Conservation (phyloP, 1,140 invertebrate species). For the Octopus bimaculoides region DNA sequence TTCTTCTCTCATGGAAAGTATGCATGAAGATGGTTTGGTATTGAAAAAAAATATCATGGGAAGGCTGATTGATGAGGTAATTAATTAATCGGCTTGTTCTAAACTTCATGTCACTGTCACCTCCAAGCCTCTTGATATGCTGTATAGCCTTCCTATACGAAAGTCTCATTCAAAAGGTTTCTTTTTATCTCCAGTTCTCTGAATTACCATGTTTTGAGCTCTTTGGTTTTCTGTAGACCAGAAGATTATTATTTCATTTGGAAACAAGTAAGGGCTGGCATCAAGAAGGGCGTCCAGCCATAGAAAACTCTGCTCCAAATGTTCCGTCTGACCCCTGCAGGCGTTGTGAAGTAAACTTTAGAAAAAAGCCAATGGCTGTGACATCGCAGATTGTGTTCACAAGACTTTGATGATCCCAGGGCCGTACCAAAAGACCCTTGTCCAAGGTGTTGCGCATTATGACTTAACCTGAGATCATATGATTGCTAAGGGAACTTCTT, state of each 20-base stretch:
- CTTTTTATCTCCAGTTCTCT: neutral
- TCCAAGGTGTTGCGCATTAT: too few species aligned
- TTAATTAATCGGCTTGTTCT: conserved; percentile 51
- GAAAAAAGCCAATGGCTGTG: too few species aligned
- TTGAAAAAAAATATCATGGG: conserved; percentile 75
- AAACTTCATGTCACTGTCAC: neutral
- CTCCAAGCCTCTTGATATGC: neutral
- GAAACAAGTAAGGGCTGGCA: neutral
- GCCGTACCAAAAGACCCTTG: too few species aligned
- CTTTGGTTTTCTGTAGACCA: neutral
- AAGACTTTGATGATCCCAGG: too few species aligned
- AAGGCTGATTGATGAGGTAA: conserved; percentile 63
- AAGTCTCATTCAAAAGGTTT: neutral
- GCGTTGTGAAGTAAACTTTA: too few species aligned
- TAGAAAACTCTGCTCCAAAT: too few species aligned
- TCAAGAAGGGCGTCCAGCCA: too few species aligned
- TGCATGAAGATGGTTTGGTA: conserved; percentile 87
- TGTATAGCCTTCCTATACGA: neutral
- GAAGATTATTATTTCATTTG: neutral
- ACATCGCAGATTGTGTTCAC: too few species aligned
- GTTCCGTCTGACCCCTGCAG: too few species aligned
- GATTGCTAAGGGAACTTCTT: too few species aligned
- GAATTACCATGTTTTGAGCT: neutral
- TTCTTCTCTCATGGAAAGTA: conserved; percentile 78
- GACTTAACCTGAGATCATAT: too few species aligned